Conservation (phyloP, 1,140 invertebrate species). For the Lepidurus couesii region DNA sequence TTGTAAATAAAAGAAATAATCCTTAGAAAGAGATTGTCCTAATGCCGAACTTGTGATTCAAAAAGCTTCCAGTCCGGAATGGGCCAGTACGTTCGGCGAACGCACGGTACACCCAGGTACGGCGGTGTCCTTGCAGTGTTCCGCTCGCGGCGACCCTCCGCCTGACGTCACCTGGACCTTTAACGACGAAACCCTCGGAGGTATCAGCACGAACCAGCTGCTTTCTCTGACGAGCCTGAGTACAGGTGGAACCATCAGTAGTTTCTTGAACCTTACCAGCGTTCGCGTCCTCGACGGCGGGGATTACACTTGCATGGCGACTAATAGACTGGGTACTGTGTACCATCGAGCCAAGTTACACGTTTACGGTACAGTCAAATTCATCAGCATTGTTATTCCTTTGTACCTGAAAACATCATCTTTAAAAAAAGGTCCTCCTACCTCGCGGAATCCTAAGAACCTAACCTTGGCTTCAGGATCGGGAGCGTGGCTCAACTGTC, state of each 20-base stretch:
- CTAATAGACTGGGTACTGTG: background rate
- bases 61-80: conserved; percentile 68
- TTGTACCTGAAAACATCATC: background rate
- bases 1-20: background rate
- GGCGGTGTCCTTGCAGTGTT: conserved; percentile 73
- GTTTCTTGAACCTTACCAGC: background rate
- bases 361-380: background rate
- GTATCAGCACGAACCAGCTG: background rate
- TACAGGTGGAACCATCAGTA: background rate
- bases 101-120: conserved; percentile 71
- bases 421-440: conserved; percentile 63
- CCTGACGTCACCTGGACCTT: conserved; percentile 77
- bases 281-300: background rate
- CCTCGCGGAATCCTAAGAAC: conserved; percentile 70
- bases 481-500: conserved; percentile 70
- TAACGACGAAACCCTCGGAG: conserved; percentile 54
- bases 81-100: conserved; percentile 75
- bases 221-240: background rate
- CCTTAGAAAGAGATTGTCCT: too few relatives aligned
- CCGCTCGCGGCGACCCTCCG: conserved; percentile 73
- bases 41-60: background rate
- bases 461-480: conserved; percentile 73
- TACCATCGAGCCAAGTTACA: background rate
- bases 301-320: background rate
- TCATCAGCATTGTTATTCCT: background rate